phyloP scores from a whole-genome alignment of 1,140 invertebrate genomes.

The Hycleus phaleratus region DNA sequence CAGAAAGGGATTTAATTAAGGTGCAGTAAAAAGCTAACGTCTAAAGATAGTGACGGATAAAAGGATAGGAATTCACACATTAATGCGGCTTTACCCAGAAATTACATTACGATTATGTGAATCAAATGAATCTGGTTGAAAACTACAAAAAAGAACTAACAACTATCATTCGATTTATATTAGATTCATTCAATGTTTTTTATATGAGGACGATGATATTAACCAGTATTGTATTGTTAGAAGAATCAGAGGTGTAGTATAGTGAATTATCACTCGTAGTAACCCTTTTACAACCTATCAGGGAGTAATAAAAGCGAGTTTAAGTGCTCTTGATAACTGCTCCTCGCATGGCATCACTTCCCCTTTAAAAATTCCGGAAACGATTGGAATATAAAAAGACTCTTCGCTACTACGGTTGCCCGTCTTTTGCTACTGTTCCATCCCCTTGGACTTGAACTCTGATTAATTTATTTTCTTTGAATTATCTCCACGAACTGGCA shows the following conservation, averaged over 20 bases:
- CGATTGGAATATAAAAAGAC: conserved; percentile 22
- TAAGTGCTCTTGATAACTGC: conserved; percentile 35
- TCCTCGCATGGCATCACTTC: conserved; percentile 23
- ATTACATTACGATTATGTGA: no score
- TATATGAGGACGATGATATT: no score
- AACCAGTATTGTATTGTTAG: no score
- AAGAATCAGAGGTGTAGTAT: conserved; percentile 20
- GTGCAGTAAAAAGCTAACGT: conserved; percentile 38
- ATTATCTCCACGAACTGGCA: conserved; percentile 10
- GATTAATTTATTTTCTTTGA: conserved; percentile 14
- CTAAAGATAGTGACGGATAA: conserved; percentile 16
- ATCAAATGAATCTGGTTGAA: no score
- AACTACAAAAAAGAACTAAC: no score
- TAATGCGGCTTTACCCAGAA: no score
- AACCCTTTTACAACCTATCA: conserved; percentile 40
- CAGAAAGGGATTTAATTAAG: conserved; percentile 43
- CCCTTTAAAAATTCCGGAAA: conserved; percentile 31
- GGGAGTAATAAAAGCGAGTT: conserved; percentile 37
- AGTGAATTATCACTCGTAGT: conserved; percentile 31
- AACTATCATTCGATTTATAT: no score
- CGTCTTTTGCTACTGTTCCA: background rate
- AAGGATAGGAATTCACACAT: no score
- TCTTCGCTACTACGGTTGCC: background rate
- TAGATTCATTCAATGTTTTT: no score
- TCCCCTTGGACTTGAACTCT: background rate